These are phyloP conservation scores for Callionymus lyra DNA, from an alignment of 2,113 vertebrate species.

Conservation along the genomic window DNA sequence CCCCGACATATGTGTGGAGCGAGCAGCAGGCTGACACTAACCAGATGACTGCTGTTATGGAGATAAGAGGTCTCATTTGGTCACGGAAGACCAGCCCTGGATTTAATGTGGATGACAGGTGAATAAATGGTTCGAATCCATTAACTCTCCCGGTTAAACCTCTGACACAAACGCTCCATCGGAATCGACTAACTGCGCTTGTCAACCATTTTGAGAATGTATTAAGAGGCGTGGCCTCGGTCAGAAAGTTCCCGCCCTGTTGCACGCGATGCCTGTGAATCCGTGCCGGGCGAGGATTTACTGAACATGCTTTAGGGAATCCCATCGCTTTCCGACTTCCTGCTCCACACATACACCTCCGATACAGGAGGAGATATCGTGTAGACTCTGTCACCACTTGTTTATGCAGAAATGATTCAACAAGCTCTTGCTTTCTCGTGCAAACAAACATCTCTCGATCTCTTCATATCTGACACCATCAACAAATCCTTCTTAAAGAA, in stretches of 20 bases:
- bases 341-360: background rate
- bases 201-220: slow-evolving; percentile 2
- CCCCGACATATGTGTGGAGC: slow-evolving; percentile 12
- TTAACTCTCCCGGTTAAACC: slow-evolving; percentile 43
- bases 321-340: slow-evolving; percentile 19
- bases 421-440: background rate
- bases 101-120: slow-evolving; percentile 52
- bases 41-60: slow-evolving; percentile 33
- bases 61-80: slow-evolving; percentile 40
- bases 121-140: slow-evolving; percentile 53
- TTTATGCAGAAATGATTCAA: slow-evolving; percentile 3
- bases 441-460: slow-evolving; percentile 6
- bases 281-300: slow-evolving; percentile 53
- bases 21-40: slow-evolving; percentile 34
- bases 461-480: slow-evolving; percentile 33
- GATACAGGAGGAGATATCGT: background rate
- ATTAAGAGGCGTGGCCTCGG: slow-evolving; percentile 24
- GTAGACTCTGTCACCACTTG: no score
- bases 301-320: slow-evolving; percentile 56
- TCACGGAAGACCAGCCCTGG: slow-evolving; percentile 31
- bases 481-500: slow-evolving; percentile 9
- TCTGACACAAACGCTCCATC: slow-evolving; percentile 14
- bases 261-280: slow-evolving; percentile 53
- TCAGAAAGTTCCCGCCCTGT: slow-evolving; percentile 25
- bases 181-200: slow-evolving; percentile 8